Evolutionary conservation across 2,113 vertebrate species (phyloP).

Genomic region (Pituophis catenifer): DNA sequence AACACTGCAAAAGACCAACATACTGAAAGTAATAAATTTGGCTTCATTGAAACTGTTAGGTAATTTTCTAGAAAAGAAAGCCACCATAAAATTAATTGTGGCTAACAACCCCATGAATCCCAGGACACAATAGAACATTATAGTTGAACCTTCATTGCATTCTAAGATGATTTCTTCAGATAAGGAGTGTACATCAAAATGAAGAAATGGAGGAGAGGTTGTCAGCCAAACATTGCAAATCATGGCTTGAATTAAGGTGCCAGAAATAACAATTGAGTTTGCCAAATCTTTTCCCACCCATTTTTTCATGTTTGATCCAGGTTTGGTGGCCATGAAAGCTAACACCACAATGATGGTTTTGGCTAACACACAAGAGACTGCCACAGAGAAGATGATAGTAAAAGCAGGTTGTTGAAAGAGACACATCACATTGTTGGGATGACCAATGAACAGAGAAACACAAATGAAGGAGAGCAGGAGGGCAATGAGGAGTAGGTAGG

Average conservation of each 20-base stretch:
- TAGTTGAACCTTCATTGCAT: not conserved
- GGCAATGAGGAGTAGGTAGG: not conserved
- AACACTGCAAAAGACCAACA: constrained; percentile 2
- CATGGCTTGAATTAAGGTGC: not conserved
- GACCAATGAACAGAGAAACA: not conserved
- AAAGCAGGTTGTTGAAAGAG: not conserved
- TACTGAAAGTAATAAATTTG: not conserved
- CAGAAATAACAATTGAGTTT: not conserved
- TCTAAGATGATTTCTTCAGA: not conserved
- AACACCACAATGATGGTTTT: not conserved
- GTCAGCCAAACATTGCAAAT: not conserved
- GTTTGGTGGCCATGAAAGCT: not conserved
- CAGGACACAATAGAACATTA: not conserved
- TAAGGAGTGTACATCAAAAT: not conserved
- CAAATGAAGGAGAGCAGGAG: not conserved
- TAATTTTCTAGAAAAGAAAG: not conserved
- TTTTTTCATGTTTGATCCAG: not conserved
- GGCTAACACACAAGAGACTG: not conserved
- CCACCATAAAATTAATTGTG: not conserved
- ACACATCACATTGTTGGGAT: not conserved
- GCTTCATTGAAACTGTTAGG: not conserved
- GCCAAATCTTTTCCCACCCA: not conserved
- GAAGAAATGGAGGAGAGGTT: not conserved
- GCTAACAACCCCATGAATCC: not conserved
- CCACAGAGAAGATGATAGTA: not conserved